Conservation (phyloP, 2,888 invertebrate species). For the Trichopoda pennipes region DNA sequence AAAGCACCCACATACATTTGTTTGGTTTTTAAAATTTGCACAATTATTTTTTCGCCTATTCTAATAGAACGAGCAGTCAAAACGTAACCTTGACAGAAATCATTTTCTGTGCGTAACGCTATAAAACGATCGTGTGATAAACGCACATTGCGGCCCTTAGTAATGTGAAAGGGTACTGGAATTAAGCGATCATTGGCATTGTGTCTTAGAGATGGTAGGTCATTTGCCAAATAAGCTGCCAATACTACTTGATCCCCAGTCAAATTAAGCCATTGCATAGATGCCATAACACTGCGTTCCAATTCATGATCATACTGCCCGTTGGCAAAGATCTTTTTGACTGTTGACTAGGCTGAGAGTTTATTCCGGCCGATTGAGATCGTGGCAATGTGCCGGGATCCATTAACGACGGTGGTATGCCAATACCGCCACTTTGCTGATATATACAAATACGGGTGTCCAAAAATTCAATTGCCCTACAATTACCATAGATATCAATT, state of each 20-base stretch:
- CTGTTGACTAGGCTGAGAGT: conserved; percentile 75
- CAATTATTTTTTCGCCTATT: conserved; percentile 92
- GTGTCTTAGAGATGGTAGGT: conserved; percentile 85
- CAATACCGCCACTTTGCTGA: conserved; percentile 72
- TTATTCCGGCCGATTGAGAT: conserved; percentile 67
- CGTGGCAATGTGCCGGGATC: conserved; percentile 68
- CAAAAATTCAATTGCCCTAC: conserved; percentile 95
- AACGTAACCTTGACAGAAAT: conserved; percentile 97
- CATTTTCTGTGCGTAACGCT: conserved; percentile 90
- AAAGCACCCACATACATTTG: conserved; percentile 94
- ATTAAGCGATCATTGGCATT: conserved; percentile 84
- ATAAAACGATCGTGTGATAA: conserved; percentile 89
- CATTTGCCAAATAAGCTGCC: conserved; percentile 76
- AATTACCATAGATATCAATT: conserved; percentile 98
- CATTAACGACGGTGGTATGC: conserved; percentile 45
- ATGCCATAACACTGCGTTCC: conserved; percentile 82
- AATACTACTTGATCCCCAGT: conserved; percentile 73
- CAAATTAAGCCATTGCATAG: conserved; percentile 86
- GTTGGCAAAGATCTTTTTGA: conserved; percentile 76
- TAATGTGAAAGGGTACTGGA: conserved; percentile 87
- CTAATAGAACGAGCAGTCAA: conserved; percentile 94
- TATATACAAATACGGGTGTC: conserved; percentile 84
- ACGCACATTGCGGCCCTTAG: conserved; percentile 91
- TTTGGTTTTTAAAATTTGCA: conserved; percentile 93
- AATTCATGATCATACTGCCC: conserved; percentile 74